Conservation (phyloP, 2,797 vertebrate genomes). For the Chelon auratus region DNA sequence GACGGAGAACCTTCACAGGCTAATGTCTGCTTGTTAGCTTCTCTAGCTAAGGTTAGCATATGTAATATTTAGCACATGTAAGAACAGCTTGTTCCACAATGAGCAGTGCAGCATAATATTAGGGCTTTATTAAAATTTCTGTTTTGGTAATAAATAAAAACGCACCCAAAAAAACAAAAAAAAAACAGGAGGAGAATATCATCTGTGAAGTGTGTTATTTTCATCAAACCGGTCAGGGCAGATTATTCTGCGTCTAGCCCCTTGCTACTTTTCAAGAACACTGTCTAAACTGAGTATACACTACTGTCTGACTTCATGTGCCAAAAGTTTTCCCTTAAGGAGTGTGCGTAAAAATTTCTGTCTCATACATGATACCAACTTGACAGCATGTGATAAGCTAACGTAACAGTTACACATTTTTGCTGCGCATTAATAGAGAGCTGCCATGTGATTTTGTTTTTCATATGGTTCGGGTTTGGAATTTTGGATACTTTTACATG, state of each 20-base stretch:
- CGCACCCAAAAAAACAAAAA: no score
- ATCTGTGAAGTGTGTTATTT: no score
- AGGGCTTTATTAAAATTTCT: background rate
- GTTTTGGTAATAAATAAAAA: background rate
- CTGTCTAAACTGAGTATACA: no score
- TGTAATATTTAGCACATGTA: background rate
- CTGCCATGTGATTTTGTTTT: background rate
- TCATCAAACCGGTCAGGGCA: no score
- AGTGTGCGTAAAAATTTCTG: background rate
- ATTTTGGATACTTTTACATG: background rate
- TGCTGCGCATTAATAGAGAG: background rate
- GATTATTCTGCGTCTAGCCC: no score
- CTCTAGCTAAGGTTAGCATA: background rate
- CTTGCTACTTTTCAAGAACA: no score
- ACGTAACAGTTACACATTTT: background rate
- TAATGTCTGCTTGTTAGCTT: slow-evolving; percentile 1
- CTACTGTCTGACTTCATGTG: background rate
- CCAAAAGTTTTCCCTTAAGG: no score
- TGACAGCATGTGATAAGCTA: background rate
- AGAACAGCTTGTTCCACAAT: background rate
- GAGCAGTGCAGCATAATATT: background rate
- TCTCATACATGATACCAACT: background rate
- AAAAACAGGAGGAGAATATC: no score
- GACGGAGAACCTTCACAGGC: no score
- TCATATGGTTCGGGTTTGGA: background rate